These are phyloP conservation scores for Trogon surrucura DNA, from an alignment of 2,113 vertebrate species.

Conservation along the genomic window DNA sequence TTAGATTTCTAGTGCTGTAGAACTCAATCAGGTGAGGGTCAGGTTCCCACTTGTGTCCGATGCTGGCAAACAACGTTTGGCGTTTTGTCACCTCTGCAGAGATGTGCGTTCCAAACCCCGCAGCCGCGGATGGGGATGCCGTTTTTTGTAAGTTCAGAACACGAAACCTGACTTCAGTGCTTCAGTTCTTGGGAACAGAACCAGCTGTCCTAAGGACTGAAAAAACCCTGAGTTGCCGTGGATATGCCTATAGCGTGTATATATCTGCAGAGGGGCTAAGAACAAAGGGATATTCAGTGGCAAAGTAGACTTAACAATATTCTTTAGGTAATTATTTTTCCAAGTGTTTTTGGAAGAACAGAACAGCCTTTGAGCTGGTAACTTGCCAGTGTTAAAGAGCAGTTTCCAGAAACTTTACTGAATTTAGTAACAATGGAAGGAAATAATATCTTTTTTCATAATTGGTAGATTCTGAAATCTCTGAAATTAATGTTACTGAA, in stretches of 20 bases:
- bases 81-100: neutral
- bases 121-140: neutral
- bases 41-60: neutral
- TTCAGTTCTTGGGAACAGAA: neutral
- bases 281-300: rapidly evolving
- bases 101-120: neutral
- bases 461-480: neutral
- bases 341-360: neutral
- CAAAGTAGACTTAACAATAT: neutral
- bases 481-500: neutral
- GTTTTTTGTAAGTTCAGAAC: neutral
- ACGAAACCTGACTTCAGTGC: neutral
- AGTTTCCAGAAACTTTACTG: neutral
- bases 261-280: neutral
- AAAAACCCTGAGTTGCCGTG: neutral
- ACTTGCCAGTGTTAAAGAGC: neutral
- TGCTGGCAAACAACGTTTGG: neutral
- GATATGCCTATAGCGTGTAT: neutral
- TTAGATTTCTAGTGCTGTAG: neutral
- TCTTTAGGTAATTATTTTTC: neutral
- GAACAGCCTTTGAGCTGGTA: neutral
- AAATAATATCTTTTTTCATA: neutral
- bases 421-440: neutral
- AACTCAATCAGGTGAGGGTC: neutral
- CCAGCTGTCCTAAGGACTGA: neutral